phyloP scores from a whole-genome alignment of 2,113 vertebrate species.

The Paradoxurus hermaphroditus region DNA sequence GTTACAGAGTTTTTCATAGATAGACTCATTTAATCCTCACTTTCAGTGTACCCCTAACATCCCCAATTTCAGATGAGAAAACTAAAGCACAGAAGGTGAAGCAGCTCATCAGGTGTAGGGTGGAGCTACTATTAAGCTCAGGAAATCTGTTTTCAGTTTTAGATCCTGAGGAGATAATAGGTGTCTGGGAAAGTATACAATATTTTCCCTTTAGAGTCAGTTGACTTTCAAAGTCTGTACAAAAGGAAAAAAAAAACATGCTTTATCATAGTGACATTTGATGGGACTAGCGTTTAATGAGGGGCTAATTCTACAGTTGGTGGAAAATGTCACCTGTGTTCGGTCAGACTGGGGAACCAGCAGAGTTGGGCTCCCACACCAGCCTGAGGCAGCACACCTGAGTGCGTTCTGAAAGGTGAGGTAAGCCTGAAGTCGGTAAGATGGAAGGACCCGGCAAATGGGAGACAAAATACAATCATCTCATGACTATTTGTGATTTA shows the following conservation, averaged over 20 bases:
- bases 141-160: neutral
- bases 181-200: neutral
- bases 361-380: neutral
- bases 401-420: neutral
- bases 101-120: neutral
- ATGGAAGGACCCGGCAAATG: neutral
- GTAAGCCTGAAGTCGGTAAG: neutral
- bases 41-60: neutral
- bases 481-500: neutral
- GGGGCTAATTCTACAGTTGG: neutral
- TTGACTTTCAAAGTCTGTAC: slow-evolving; percentile 9
- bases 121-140: neutral
- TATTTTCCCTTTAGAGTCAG: neutral
- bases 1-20: neutral
- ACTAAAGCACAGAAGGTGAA: neutral
- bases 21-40: neutral
- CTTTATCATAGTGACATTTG: neutral
- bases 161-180: neutral
- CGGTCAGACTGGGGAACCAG: neutral
- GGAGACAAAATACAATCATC: neutral
- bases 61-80: neutral
- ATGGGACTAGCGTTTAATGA: neutral
- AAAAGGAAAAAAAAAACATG: neutral
- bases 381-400: neutral
- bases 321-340: neutral